A percentile compares a stretch with the other conserved stretches of the same genome.
Evolutionary conservation across 2,888 invertebrate genomes (phyloP).

Genomic region (Glyphotaelius pellucidus): DNA sequence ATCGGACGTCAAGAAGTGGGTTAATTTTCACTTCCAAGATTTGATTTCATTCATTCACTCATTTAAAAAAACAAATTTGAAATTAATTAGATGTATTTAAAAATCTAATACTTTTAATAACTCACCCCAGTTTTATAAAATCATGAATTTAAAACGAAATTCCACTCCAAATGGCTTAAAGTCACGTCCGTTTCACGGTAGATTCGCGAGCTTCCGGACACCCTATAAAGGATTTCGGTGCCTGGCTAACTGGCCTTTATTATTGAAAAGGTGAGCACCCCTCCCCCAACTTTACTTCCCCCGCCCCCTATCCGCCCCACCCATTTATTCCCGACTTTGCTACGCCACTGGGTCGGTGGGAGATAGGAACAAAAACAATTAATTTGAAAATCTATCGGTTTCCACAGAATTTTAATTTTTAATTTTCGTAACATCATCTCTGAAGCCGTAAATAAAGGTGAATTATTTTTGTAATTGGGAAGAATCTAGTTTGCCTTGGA

Average conservation of each 20-base stretch:
- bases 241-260: background rate
- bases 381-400: background rate
- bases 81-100: background rate
- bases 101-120: background rate
- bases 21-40: too few species aligned
- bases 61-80: too few species aligned
- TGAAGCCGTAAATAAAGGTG: background rate
- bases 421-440: background rate
- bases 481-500: background rate
- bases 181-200: background rate
- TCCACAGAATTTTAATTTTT: background rate
- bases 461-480: too few species aligned
- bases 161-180: background rate
- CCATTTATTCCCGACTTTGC: background rate
- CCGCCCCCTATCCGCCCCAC: background rate
- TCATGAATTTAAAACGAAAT: background rate
- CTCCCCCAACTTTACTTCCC: background rate
- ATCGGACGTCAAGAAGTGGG: too few species aligned
- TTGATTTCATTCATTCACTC: too few species aligned
- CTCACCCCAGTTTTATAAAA: background rate
- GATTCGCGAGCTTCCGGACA: background rate
- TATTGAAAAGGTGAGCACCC: slow-evolving; percentile 26
- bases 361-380: background rate
- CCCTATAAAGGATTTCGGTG: background rate
- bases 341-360: background rate